Base-by-base conservation (phyloP, 2,113 vertebrate species). In the Tricholaema leucomelas region DNA sequence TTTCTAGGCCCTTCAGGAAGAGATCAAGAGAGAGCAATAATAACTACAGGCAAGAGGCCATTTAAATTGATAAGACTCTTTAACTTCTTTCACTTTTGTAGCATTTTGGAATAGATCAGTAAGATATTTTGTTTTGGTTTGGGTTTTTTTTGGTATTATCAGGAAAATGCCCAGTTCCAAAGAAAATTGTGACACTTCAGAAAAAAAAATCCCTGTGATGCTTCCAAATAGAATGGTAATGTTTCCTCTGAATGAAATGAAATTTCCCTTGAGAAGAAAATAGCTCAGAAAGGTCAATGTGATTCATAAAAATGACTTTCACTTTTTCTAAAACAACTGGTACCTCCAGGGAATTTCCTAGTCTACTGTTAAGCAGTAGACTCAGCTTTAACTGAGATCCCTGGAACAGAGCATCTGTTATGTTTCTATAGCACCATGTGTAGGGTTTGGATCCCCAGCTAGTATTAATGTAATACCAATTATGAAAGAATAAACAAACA, bases 201-300 rank as follows among this genome's bases (percentile, higher is more conserved):
- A 81, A 87, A 93, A 81, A 81, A 87, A 93, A 81, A 8, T 25
- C 52, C 35, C 61, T 3, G 8, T 61, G 31, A 67, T 81, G 4
- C 81, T 88, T 72, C 81, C 66, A 58, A 90, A 69, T 5, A 27
- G 50, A 48, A 61, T 0, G 3, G 48, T 75, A 88, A 91, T 4
- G 8, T 90, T 91, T 91, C 92, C 58, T 88, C 28, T 70, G 72
- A 88, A 70, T 46, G 44, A 87, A 94, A 81, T 35, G 23, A 88
- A 61, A 93, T 91, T 87, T 85, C 89, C 87, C 91, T 65, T 13
- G 87, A 91, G 79, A 85, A 91, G 52, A 52, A 70, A 73, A 79
- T 10, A 89, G 50, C 78, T 92, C 36, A 48, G 52, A 71, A 88
- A 88, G 64, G 91, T 92, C 71, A 87, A 76, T 25, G 58, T n/a